These are phyloP conservation scores for Drosophila tristis DNA, from an alignment of 1,140 invertebrate genomes.

Conservation along the genomic window DNA sequence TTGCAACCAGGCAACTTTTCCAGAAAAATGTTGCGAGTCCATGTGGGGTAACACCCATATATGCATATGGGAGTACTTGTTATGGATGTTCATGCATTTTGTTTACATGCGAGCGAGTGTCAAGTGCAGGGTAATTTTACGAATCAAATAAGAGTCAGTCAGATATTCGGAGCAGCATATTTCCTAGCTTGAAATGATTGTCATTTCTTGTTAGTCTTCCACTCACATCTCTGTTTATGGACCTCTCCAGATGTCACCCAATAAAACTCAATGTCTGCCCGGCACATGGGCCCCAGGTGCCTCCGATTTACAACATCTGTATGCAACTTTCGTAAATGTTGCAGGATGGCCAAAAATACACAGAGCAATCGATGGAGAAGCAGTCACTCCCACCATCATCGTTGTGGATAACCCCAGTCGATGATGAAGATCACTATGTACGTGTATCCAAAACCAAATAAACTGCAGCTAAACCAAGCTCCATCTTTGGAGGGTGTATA, in stretches of 20 bases:
- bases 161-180: no score
- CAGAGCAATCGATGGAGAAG: conserved; percentile 23
- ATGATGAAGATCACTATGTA: conserved; percentile 24
- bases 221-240: conserved; percentile 18
- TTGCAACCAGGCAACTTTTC: conserved; percentile 6
- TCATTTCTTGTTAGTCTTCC: no score
- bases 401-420: conserved; percentile 36
- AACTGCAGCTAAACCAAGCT: conserved; percentile 38
- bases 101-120: background rate
- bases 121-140: no score
- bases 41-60: background rate
- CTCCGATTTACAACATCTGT: conserved; percentile 33
- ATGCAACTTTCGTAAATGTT: conserved; percentile 46
- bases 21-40: background rate
- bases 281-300: conserved; percentile 41
- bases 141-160: no score
- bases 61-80: conserved; percentile 14
- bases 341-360: conserved; percentile 27
- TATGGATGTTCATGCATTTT: background rate
- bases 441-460: conserved; percentile 40
- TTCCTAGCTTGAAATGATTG: no score
- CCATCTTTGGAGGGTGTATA: no score
- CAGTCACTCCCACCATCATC: conserved; percentile 17
- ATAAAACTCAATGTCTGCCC: conserved; percentile 61
- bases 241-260: conserved; percentile 15